Evolutionary conservation across 2,888 invertebrate genomes (phyloP).

Genomic region (Iphiclides podalirius): DNA sequence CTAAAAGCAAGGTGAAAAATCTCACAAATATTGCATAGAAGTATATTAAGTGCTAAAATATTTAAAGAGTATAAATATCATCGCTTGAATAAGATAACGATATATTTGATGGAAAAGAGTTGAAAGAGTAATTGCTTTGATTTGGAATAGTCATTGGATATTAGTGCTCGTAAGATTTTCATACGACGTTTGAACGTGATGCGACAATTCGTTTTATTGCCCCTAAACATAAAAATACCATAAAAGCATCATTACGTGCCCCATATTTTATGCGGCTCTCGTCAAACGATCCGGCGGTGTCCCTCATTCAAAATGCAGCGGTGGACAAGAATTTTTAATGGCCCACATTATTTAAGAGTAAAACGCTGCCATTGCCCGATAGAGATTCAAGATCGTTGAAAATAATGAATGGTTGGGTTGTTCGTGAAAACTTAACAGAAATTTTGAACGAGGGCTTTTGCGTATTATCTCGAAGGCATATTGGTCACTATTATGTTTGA

Average conservation of each 20-base stretch:
- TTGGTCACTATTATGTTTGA: too few species aligned
- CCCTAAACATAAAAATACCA: conserved; percentile 47
- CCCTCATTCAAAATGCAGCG: conserved; percentile 16
- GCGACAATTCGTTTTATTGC: conserved; percentile 51
- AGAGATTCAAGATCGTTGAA: not conserved
- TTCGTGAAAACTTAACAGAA: too few species aligned
- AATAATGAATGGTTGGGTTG: too few species aligned
- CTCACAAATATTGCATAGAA: too few species aligned
- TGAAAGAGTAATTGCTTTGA: conserved; percentile 10
- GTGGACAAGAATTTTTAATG: conserved; percentile 14
- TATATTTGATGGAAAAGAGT: too few species aligned
- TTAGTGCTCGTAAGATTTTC: conserved; percentile 18
- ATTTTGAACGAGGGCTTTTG: too few species aligned
- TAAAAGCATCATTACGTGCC: conserved; percentile 45
- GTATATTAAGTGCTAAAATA: too few species aligned
- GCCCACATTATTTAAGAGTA: not conserved
- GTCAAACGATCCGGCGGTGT: conserved; percentile 8
- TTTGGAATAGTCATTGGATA: conserved; percentile 6
- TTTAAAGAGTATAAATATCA: too few species aligned
- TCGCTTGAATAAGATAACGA: too few species aligned
- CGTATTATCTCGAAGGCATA: too few species aligned
- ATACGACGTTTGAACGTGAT: conserved; percentile 22
- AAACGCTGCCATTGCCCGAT: not conserved
- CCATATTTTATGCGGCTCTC: conserved; percentile 28
- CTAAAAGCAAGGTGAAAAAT: too few species aligned